phyloP scores from a whole-genome alignment of 1,140 invertebrate species.

The Pogonognathellus flavescens region DNA sequence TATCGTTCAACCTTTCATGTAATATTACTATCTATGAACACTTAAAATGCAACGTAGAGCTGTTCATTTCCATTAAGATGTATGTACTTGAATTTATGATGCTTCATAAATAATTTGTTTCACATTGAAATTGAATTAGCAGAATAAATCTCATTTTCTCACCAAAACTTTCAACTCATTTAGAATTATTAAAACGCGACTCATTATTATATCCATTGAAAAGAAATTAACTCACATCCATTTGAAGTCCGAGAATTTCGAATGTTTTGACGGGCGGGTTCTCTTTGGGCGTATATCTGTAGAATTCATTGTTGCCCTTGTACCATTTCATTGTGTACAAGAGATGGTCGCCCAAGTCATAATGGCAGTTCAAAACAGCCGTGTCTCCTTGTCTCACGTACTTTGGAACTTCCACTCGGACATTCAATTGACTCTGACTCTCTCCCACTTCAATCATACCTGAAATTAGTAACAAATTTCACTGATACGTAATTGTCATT shows the following conservation, averaged over 20 bases:
- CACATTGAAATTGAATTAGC: too few relatives aligned
- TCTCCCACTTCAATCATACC: conserved; percentile 50
- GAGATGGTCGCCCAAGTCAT: conserved; percentile 82
- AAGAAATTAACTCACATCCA: conserved; percentile 77
- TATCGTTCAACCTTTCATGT: too few relatives aligned
- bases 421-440: conserved; percentile 50
- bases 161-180: too few relatives aligned
- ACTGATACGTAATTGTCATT: too few relatives aligned
- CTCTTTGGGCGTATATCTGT: conserved; percentile 75
- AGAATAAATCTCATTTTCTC: too few relatives aligned
- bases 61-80: too few relatives aligned
- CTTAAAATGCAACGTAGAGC: too few relatives aligned
- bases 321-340: conserved; percentile 91
- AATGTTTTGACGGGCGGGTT: conserved; percentile 74
- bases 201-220: too few relatives aligned
- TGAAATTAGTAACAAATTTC: conserved; percentile 53
- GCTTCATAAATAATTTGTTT: too few relatives aligned
- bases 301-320: conserved; percentile 79
- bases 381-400: conserved; percentile 79
- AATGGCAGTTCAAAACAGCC: conserved; percentile 81
- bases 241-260: conserved; percentile 73
- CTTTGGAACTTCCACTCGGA: conserved; percentile 72
- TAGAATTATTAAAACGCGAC: too few relatives aligned
- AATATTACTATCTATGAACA: too few relatives aligned
- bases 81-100: too few relatives aligned